These are phyloP conservation scores for Schizotus pectinicornis DNA, from an alignment of 2,888 invertebrate species.

Conservation along the genomic window DNA sequence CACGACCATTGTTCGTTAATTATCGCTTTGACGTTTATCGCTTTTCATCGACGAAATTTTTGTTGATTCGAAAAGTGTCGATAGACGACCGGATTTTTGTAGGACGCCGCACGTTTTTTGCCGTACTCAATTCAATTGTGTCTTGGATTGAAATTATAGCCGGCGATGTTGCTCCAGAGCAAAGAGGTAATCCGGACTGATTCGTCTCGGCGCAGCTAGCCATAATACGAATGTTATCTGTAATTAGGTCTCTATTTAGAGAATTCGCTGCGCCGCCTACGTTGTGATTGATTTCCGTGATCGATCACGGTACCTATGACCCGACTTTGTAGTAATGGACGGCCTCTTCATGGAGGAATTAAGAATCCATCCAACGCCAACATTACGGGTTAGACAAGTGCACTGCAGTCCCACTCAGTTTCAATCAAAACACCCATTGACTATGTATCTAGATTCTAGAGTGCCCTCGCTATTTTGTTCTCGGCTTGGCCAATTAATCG, in stretches of 20 bases:
- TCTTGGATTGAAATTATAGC: constrained; percentile 15
- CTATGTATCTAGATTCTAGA: too few species aligned
- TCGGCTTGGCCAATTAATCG: too few species aligned
- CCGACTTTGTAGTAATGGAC: constrained; percentile 3
- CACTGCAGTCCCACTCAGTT: not conserved
- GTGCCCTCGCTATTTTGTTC: too few species aligned
- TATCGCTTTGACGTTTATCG: constrained; percentile 21
- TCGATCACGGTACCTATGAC: constrained; percentile 34
- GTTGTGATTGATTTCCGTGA: constrained; percentile 44
- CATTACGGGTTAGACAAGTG: not conserved
- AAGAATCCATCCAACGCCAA: too few species aligned
- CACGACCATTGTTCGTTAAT: constrained; percentile 30
- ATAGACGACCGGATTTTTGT: too few species aligned
- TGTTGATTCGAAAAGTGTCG: too few species aligned
- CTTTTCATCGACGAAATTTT: not conserved
- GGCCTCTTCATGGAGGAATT: too few species aligned
- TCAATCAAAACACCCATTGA: too few species aligned
- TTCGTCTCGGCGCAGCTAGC: constrained; percentile 32
- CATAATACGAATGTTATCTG: constrained; percentile 38
- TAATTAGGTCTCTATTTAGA: constrained; percentile 43
- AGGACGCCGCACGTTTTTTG: not conserved
- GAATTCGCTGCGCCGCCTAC: constrained; percentile 40
- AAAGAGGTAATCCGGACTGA: constrained; percentile 27
- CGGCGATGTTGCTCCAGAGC: constrained; percentile 15
- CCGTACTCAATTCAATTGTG: not conserved